Conservation (phyloP, 2,797 vertebrate species). For the Sternotherus odoratus region DNA sequence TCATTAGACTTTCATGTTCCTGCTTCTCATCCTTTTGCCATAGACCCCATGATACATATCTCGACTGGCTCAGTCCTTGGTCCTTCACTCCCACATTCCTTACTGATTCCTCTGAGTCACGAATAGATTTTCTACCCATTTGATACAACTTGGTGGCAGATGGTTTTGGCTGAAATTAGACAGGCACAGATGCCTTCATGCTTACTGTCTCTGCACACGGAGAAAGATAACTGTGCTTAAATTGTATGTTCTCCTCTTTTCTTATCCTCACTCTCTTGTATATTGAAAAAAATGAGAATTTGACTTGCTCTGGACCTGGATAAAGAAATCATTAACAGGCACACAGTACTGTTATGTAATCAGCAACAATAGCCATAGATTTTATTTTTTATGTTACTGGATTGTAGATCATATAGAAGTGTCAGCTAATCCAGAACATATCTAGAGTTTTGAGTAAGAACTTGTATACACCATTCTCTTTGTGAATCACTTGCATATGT, state of each 20-base stretch:
- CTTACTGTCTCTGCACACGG: constrained; percentile 43
- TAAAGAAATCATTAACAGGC: not conserved
- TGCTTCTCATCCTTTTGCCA: constrained; percentile 16
- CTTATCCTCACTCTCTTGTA: not conserved
- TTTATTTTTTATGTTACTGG: not conserved
- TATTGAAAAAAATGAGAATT: not conserved
- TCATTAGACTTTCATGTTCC: constrained; percentile 22
- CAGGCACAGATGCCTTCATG: constrained; percentile 43
- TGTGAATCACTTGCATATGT: not conserved
- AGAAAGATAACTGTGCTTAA: not conserved
- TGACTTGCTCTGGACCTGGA: not conserved
- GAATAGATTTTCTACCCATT: constrained; percentile 54
- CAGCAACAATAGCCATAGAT: not conserved
- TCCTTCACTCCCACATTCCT: not conserved
- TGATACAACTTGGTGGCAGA: constrained; percentile 51
- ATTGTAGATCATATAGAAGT: not conserved
- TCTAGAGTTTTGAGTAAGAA: constrained; percentile 8
- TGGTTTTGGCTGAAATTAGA: constrained; percentile 67
- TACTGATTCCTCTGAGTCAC: constrained; percentile 54
- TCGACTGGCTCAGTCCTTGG: not conserved
- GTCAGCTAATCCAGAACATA: not conserved
- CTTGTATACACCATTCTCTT: constrained; percentile 10
- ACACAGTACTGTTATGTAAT: not conserved
- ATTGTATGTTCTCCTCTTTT: constrained; percentile 19
- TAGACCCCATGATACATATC: not conserved